These are phyloP conservation scores for Phortica magna DNA, from an alignment of 2,888 invertebrate species.

Conservation along the genomic window DNA sequence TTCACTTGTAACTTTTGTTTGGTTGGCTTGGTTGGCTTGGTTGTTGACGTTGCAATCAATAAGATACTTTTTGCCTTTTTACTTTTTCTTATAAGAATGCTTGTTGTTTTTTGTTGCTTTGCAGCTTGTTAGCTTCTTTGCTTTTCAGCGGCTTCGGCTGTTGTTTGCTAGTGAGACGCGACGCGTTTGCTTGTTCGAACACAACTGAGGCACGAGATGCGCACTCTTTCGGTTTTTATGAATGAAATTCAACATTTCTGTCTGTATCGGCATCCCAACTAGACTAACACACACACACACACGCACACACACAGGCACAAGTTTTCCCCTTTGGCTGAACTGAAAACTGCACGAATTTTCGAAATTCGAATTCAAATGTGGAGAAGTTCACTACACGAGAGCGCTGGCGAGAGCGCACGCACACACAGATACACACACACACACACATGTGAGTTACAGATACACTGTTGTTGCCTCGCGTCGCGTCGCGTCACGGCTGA, in stretches of 20 bases:
- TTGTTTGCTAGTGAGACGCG: conserved; percentile 70
- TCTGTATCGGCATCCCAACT: conserved; percentile 28
- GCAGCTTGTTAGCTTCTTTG: background rate
- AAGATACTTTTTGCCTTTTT: conserved; percentile 32
- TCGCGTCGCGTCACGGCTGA: conserved; percentile 26
- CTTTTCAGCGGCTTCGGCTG: conserved; percentile 29
- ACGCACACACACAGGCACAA: conserved; percentile 1
- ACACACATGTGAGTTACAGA: conserved; percentile 6
- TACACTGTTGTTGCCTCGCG: conserved; percentile 5
- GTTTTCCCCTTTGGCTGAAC: conserved; percentile 38
- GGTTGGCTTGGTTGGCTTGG: conserved; percentile 26
- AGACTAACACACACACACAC: conserved; percentile 24
- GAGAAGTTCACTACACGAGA: conserved; percentile 41
- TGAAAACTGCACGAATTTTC: conserved; percentile 52
- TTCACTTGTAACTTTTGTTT: conserved; percentile 25
- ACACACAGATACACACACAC: conserved; percentile 51
- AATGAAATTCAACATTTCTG: conserved; percentile 76
- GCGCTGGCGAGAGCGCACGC: conserved; percentile 47
- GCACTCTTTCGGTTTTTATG: conserved; percentile 79
- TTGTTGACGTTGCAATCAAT: background rate
- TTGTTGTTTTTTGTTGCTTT: conserved; percentile 38
- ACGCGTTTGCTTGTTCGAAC: conserved; percentile 79
- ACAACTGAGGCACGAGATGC: conserved; percentile 79
- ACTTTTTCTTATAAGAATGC: conserved; percentile 29
- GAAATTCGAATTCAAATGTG: conserved; percentile 50